Conservation (phyloP, 2,888 invertebrate genomes). For the Cephus spinipes region DNA sequence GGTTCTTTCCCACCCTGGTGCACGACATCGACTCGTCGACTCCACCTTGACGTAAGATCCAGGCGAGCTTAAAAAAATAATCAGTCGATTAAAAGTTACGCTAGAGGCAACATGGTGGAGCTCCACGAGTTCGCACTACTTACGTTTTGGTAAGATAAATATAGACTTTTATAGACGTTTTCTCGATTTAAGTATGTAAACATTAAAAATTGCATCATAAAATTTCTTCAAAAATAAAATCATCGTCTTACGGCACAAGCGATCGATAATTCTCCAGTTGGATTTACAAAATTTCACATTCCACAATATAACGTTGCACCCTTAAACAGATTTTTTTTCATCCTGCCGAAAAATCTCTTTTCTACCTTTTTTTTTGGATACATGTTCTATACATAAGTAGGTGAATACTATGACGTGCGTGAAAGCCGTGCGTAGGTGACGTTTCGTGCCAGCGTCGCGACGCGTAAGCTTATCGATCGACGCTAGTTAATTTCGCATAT, state of each 20-base stretch:
- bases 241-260: not conserved
- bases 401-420: not conserved
- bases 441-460: not conserved
- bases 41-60: constrained; percentile 58
- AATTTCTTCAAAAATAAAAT: not conserved
- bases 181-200: not conserved
- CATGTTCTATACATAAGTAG: not conserved
- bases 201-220: not conserved
- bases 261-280: not conserved
- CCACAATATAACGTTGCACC: not conserved
- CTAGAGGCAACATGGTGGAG: constrained; percentile 44
- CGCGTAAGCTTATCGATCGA: not conserved
- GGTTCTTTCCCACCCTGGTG: constrained; percentile 28
- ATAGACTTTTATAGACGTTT: not conserved
- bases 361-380: not conserved
- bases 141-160: constrained; percentile 39
- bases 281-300: not conserved
- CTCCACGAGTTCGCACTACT: constrained; percentile 44
- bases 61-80: constrained; percentile 12
- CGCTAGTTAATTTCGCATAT: not conserved
- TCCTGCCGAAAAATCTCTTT: not conserved
- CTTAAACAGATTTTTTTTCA: not conserved
- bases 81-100: constrained; percentile 30
- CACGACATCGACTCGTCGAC: constrained; percentile 37
- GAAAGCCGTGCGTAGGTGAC: not conserved